These are phyloP conservation scores for Temnothorax ravouxi DNA, from an alignment of 2,888 invertebrate species.

Conservation along the genomic window DNA sequence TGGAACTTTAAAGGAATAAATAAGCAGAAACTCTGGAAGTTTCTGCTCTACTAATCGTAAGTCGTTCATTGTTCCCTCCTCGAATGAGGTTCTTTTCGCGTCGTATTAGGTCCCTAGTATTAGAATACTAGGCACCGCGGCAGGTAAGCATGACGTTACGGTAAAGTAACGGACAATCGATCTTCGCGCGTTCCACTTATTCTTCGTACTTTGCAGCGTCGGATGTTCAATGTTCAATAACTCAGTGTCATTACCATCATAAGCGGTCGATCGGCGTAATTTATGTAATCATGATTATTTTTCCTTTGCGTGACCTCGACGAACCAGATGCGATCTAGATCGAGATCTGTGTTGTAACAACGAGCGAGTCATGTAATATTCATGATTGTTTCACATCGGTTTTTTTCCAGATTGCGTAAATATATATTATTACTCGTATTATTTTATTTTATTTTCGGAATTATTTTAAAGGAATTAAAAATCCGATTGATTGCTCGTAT, in stretches of 20 bases:
- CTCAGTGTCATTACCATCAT: background rate
- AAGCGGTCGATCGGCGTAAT: background rate
- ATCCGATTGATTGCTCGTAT: background rate
- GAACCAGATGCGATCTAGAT: background rate
- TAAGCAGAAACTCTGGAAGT: background rate
- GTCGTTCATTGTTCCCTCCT: background rate
- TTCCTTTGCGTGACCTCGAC: background rate
- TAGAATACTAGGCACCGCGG: background rate
- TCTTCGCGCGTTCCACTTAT: slow-evolving; percentile 80
- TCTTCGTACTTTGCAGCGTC: slow-evolving; percentile 55
- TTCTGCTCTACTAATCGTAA: slow-evolving; percentile 2
- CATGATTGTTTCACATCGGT: background rate
- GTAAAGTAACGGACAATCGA: slow-evolving; percentile 80
- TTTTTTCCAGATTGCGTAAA: background rate
- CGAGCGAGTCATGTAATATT: background rate
- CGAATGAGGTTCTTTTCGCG: background rate
- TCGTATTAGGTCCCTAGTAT: background rate
- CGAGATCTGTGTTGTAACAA: background rate
- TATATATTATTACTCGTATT: background rate
- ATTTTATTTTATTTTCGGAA: background rate
- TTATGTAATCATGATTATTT: background rate
- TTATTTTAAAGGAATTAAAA: background rate
- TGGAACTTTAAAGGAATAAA: no score
- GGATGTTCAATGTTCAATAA: background rate
- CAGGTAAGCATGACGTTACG: slow-evolving; percentile 78